Percentiles rank a stretch among this genome's conserved stretches.
Conservation (phyloP, 2,888 invertebrate genomes). For the Mythimna ferrago region DNA sequence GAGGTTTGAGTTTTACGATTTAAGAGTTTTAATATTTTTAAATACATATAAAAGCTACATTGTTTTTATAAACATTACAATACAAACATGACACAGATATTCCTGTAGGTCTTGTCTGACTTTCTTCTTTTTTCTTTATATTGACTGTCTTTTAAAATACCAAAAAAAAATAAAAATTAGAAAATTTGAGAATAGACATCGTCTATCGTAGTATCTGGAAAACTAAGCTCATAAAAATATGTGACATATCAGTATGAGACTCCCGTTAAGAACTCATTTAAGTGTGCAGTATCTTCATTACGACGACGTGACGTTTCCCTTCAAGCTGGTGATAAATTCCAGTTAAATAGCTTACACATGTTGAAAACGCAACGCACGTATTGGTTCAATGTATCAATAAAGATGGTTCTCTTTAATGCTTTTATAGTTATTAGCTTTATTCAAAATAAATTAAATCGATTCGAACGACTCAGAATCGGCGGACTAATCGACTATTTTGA, state of each 20-base stretch:
- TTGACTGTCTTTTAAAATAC: not conserved
- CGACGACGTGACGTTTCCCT: conserved; percentile 49
- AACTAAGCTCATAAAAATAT: conserved; percentile 14
- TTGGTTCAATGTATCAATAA: conserved; percentile 52
- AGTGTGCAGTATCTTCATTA: conserved; percentile 54
- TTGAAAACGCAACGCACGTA: conserved; percentile 54
- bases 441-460: conserved; percentile 51
- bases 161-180: not conserved
- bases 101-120: not conserved
- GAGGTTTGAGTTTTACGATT: no score
- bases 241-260: conserved; percentile 44
- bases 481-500: conserved; percentile 45
- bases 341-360: conserved; percentile 60
- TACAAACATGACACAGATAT: not conserved
- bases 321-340: conserved; percentile 57
- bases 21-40: not conserved
- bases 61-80: not conserved
- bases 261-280: conserved; percentile 61
- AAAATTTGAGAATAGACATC: no score
- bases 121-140: no score
- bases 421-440: conserved; percentile 52
- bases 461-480: conserved; percentile 24
- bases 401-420: conserved; percentile 28
- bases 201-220: not conserved
- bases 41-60: not conserved